Evolutionary conservation across 2,888 invertebrate species (phyloP).

Genomic region (Linnaemya vulpina): DNA sequence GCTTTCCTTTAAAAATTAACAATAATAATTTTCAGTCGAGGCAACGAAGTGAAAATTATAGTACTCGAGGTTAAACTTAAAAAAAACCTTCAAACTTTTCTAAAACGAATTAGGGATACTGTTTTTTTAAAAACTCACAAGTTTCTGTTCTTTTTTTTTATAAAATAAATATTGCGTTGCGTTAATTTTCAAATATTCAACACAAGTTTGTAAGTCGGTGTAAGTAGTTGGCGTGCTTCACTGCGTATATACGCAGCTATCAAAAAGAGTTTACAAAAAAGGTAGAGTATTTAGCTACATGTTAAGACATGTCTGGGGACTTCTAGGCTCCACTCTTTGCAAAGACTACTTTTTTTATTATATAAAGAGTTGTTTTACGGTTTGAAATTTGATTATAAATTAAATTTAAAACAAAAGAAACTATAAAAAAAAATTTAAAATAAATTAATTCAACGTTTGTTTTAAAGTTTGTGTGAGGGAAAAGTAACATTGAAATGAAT

Average conservation of each 20-base stretch:
- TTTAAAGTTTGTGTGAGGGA: too few relatives aligned
- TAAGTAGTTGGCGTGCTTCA: neutral
- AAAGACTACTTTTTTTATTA: neutral
- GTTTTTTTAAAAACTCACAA: too few relatives aligned
- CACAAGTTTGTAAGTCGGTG: neutral
- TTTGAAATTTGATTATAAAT: neutral
- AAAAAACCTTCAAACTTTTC: too few relatives aligned
- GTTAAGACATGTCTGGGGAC: neutral
- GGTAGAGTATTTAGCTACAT: neutral
- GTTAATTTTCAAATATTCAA: neutral
- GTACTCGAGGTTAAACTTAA: too few relatives aligned
- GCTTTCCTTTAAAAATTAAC: too few relatives aligned
- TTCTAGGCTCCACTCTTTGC: neutral
- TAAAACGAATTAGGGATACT: too few relatives aligned
- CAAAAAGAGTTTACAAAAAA: too few relatives aligned
- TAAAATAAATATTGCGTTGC: too few relatives aligned
- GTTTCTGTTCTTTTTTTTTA: too few relatives aligned
- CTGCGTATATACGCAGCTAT: neutral
- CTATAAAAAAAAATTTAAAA: neutral
- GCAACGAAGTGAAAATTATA: too few relatives aligned
- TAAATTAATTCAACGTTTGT: neutral
- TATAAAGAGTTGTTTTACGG: neutral
- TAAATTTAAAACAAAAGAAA: neutral
- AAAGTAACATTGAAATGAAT: conserved; percentile 63
- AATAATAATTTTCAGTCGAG: too few relatives aligned